Conservation (phyloP, 2,113 vertebrate genomes). For the Pica pica region DNA sequence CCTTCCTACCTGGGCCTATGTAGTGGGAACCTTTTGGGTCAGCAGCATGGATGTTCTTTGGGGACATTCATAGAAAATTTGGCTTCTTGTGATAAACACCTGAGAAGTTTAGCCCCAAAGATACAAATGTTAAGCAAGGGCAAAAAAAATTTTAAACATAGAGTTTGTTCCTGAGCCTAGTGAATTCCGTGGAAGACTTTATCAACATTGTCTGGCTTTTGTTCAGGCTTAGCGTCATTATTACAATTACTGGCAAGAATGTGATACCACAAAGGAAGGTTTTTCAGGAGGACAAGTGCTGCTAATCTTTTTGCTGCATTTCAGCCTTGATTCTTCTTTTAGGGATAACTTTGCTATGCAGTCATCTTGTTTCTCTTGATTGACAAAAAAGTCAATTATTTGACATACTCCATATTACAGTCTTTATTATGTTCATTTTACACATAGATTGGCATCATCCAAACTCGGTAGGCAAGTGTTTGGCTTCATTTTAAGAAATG, state of each 20-base stretch:
- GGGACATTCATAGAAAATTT: background rate
- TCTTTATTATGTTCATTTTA: background rate
- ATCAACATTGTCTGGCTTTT: background rate
- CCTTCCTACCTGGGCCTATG: background rate
- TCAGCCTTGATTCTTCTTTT: background rate
- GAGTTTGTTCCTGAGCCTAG: background rate
- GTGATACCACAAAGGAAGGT: background rate
- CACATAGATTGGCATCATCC: background rate
- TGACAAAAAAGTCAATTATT: background rate
- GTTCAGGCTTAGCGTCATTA: background rate
- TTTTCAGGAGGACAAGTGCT: background rate
- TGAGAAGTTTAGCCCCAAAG: background rate
- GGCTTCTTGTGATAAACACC: background rate
- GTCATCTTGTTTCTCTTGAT: background rate
- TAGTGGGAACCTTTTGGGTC: background rate
- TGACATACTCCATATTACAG: background rate
- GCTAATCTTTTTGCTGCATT: background rate
- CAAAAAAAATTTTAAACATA: background rate
- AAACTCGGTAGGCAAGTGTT: background rate
- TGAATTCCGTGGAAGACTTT: background rate
- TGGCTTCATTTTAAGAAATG: slow-evolving; percentile 28
- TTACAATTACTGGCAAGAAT: background rate
- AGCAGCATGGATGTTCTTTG: background rate
- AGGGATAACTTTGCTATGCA: background rate
- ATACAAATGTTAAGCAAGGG: background rate